These are phyloP conservation scores for Actinernus sp. DNA, from an alignment of 92 coral and sea anemone genomes.

Conservation along the genomic window DNA sequence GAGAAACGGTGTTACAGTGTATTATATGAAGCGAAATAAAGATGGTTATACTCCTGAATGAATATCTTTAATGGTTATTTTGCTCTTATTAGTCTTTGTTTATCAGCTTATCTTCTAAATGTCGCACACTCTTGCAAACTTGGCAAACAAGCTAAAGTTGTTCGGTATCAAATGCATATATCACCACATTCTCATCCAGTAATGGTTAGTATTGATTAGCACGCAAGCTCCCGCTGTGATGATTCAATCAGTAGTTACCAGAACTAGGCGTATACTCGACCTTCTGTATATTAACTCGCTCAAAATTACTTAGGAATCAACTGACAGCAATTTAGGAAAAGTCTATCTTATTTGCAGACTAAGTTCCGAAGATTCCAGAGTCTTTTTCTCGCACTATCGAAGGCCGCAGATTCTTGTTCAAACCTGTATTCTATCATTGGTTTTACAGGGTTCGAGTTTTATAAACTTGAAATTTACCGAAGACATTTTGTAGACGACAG, in stretches of 20 bases:
- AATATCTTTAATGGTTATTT: too few species aligned
- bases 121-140: conserved; percentile 22
- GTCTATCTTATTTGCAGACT: not conserved
- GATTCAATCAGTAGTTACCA: not conserved
- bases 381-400: not conserved
- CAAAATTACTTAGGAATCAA: not conserved
- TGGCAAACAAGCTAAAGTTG: conserved; percentile 42
- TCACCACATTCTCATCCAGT: conserved; percentile 22
- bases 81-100: not conserved
- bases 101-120: conserved; percentile 9
- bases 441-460: too few species aligned
- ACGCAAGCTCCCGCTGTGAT: conserved; percentile 20
- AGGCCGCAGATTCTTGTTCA: not conserved
- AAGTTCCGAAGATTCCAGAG: too few species aligned
- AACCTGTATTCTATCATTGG: too few species aligned
- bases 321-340: not conserved
- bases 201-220: conserved; percentile 15
- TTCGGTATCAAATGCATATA: conserved; percentile 26
- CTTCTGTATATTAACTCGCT: not conserved
- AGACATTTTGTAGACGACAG: not conserved
- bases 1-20: too few species aligned
- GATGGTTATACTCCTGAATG: too few species aligned
- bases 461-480: conserved; percentile 5
- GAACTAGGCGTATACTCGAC: not conserved
- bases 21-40: too few species aligned